phyloP scores from a whole-genome alignment of 2,888 invertebrate species.

The Troides aeacus region DNA sequence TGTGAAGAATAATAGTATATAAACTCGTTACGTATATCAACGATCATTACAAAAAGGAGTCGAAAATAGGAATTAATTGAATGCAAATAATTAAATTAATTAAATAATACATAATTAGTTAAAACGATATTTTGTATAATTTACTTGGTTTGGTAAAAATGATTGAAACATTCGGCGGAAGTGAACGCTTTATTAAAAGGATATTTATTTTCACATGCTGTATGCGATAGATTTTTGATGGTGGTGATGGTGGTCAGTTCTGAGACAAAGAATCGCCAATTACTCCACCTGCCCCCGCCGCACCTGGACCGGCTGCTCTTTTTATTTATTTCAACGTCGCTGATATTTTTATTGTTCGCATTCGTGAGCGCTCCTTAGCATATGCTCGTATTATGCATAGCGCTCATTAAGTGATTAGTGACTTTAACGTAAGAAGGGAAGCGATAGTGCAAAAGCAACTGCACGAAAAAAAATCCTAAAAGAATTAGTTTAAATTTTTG shows the following conservation, averaged over 20 bases:
- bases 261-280: conserved; percentile 80
- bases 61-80: too few species aligned
- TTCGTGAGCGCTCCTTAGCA: conserved; percentile 58
- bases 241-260: conserved; percentile 55
- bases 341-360: conserved; percentile 78
- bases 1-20: too few species aligned
- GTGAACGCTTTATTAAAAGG: neutral
- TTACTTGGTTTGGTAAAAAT: too few species aligned
- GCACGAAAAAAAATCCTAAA: too few species aligned
- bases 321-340: conserved; percentile 76
- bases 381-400: conserved; percentile 34
- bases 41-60: too few species aligned
- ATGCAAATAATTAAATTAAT: too few species aligned
- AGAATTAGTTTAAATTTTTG: too few species aligned
- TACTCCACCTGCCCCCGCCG: conserved; percentile 76
- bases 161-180: neutral
- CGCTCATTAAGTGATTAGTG: conserved; percentile 23
- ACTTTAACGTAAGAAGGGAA: conserved; percentile 41
- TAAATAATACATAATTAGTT: too few species aligned
- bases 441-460: neutral
- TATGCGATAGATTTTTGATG: conserved; percentile 50
- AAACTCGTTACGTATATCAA: too few species aligned
- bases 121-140: too few species aligned
- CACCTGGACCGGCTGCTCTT: conserved; percentile 76
- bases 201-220: neutral